These are phyloP conservation scores for Argyrosomus regius DNA, from an alignment of 2,797 vertebrate species.

Conservation along the genomic window DNA sequence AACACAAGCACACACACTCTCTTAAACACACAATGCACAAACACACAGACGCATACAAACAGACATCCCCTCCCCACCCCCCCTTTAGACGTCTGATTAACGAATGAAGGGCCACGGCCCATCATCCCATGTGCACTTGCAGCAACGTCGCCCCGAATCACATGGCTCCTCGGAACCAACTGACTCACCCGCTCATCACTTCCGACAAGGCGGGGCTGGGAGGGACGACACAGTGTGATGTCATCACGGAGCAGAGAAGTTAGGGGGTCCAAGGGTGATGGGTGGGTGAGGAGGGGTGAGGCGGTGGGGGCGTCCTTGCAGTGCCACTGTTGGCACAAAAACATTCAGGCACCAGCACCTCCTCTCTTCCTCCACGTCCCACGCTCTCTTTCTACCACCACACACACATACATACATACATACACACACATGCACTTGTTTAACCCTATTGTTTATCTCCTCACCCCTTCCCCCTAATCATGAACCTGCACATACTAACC, in stretches of 20 bases:
- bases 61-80: constrained; percentile 58
- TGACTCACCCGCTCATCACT: constrained; percentile 88
- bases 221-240: constrained; percentile 83
- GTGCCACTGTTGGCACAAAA: constrained; percentile 51
- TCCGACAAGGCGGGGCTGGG: constrained; percentile 88
- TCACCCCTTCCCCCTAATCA: constrained; percentile 6
- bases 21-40: constrained; percentile 26
- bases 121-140: constrained; percentile 75
- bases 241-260: constrained; percentile 68
- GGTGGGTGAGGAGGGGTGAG: constrained; percentile 2
- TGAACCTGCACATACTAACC: constrained; percentile 44
- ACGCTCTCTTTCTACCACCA: constrained; percentile 17
- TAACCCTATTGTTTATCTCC: constrained; percentile 44
- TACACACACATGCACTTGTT: constrained; percentile 43
- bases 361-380: constrained; percentile 13
- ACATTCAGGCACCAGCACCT: constrained; percentile 41
- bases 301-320: constrained; percentile 51
- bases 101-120: constrained; percentile 76
- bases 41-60: constrained; percentile 62
- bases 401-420: constrained; percentile 19
- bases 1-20: constrained; percentile 37
- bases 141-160: constrained; percentile 90
- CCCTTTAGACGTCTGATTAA: constrained; percentile 83
- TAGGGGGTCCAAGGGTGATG: constrained; percentile 40
- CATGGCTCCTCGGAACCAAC: constrained; percentile 86